phyloP scores from a whole-genome alignment of 2,888 invertebrate species.

The Dastarcus helophoroides region DNA sequence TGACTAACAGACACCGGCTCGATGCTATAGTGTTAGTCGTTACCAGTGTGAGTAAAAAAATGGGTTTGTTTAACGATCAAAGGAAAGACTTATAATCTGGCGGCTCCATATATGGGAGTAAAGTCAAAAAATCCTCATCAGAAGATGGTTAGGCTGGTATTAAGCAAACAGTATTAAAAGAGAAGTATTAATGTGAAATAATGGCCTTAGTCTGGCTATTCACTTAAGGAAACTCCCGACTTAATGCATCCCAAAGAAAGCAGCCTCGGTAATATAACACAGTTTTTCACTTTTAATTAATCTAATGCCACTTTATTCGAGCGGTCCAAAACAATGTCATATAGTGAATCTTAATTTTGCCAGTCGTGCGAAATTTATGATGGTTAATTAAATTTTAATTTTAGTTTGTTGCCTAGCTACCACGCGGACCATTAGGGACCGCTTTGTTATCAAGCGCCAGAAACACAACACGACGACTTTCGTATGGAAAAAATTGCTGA shows the following conservation, averaged over 20 bases:
- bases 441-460: no score
- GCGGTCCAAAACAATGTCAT: conserved; percentile 35
- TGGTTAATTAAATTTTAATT: conserved; percentile 39
- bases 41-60: no score
- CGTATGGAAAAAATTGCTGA: no score
- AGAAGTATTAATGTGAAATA: conserved; percentile 28
- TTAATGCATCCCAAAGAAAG: conserved; percentile 25
- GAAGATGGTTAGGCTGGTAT: no score
- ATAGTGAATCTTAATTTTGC: conserved; percentile 38
- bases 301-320: conserved; percentile 36
- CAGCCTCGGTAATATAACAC: conserved; percentile 31
- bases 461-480: no score
- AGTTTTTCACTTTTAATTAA: conserved; percentile 39
- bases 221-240: conserved; percentile 26
- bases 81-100: no score
- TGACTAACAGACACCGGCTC: no score
- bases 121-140: no score
- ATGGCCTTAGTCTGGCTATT: conserved; percentile 25
- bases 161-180: conserved; percentile 26
- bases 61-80: no score
- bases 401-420: conserved; percentile 26
- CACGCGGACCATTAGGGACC: no score
- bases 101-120: no score
- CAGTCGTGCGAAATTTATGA: conserved; percentile 33
- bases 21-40: no score